A percentile compares a stretch with the other conserved stretches of the same genome.
These are phyloP conservation scores for Bostrychus sinensis DNA, from an alignment of 2,113 vertebrate genomes.

Conservation along the genomic window DNA sequence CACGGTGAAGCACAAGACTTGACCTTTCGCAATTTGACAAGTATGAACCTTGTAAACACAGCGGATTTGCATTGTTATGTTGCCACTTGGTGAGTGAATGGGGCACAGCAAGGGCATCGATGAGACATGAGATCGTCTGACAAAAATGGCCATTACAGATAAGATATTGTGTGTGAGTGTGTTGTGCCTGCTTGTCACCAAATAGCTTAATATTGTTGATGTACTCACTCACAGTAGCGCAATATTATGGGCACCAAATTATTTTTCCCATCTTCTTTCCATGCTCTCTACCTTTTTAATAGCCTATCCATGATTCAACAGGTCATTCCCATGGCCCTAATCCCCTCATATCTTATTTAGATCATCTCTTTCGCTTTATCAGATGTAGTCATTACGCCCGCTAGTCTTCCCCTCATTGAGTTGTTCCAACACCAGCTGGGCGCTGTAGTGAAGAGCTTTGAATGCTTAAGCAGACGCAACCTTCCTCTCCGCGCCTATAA, in stretches of 20 bases:
- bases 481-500: slow-evolving; percentile 68
- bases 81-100: slow-evolving; percentile 31
- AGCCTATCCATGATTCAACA: slow-evolving; percentile 71
- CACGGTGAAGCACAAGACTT: slow-evolving; percentile 52
- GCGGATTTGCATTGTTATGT: slow-evolving; percentile 58
- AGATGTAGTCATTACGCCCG: slow-evolving; percentile 74
- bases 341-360: slow-evolving; percentile 74
- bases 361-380: slow-evolving; percentile 61
- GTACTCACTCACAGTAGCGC: slow-evolving; percentile 13
- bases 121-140: slow-evolving; percentile 48
- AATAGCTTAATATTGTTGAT: slow-evolving; percentile 1
- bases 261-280: slow-evolving; percentile 18
- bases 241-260: slow-evolving; percentile 28
- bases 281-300: slow-evolving; percentile 35
- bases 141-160: slow-evolving; percentile 41
- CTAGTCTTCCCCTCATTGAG: slow-evolving; percentile 56
- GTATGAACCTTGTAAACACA: slow-evolving; percentile 68
- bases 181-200: slow-evolving; percentile 11
- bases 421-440: slow-evolving; percentile 70
- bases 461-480: slow-evolving; percentile 67
- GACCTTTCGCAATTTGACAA: slow-evolving; percentile 74
- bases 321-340: slow-evolving; percentile 73
- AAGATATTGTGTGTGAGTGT: background rate
- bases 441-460: slow-evolving; percentile 54
- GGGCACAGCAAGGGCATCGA: slow-evolving; percentile 18